Conservation (phyloP, 2,797 vertebrate species). For the Rhincodon typus region DNA sequence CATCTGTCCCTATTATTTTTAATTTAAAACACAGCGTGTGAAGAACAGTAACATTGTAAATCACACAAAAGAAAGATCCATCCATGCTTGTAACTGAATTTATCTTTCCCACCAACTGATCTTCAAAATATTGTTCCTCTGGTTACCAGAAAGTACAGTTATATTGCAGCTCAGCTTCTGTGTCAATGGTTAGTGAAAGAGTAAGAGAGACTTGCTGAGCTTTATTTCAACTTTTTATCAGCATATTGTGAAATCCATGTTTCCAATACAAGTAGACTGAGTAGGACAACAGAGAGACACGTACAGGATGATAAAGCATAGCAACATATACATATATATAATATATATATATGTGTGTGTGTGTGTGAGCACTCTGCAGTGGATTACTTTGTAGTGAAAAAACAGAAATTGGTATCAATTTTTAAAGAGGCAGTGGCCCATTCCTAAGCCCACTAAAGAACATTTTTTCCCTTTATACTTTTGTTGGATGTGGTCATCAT, state of each 20-base stretch:
- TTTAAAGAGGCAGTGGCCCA: not conserved
- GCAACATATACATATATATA: not conserved
- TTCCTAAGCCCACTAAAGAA: not conserved
- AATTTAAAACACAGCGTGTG: slow-evolving; percentile 33
- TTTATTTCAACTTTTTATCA: not conserved
- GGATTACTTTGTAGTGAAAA: not conserved
- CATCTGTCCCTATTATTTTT: slow-evolving; percentile 31
- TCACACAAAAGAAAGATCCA: slow-evolving; percentile 16
- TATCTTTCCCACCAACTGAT: not conserved
- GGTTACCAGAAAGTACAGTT: not conserved
- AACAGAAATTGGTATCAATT: not conserved
- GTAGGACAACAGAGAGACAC: not conserved
- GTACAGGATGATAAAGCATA: not conserved
- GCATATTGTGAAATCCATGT: not conserved
- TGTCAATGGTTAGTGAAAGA: not conserved
- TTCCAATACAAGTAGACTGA: not conserved
- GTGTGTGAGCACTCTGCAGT: not conserved
- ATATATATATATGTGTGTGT: no score
- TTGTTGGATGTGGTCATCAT: no score
- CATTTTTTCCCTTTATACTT: not conserved
- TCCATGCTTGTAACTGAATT: slow-evolving; percentile 17
- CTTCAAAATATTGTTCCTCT: not conserved
- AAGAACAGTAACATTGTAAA: not conserved
- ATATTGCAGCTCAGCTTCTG: not conserved
- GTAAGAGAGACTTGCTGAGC: not conserved